A percentile compares a stretch with the other conserved stretches of the same genome.
phyloP scores from a whole-genome alignment of 2,797 vertebrate species.

The Sebastes melanostomus region DNA sequence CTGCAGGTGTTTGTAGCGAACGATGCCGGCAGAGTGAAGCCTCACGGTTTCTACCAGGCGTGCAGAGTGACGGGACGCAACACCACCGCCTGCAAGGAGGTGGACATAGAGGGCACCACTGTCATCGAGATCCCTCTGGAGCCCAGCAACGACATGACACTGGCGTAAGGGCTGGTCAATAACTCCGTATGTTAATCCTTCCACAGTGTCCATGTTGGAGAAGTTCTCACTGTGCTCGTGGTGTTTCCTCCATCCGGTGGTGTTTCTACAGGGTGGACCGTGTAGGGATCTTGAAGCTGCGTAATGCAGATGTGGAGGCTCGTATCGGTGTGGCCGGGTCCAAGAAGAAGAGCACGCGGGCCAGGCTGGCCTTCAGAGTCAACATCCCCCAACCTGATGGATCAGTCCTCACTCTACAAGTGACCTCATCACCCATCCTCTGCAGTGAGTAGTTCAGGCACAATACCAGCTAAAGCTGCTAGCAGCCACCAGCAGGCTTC shows the following conservation, averaged over 20 bases:
- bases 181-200: background rate
- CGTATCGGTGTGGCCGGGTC: conserved; percentile 97
- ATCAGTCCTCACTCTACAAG: conserved; percentile 91
- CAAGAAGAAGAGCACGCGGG: conserved; percentile 99
- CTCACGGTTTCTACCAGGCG: conserved; percentile 98
- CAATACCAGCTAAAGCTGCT: background rate
- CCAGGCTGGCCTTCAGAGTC: conserved; percentile 95
- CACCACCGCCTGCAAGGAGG: conserved; percentile 98
- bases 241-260: background rate
- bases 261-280: conserved; percentile 90
- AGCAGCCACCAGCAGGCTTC: background rate
- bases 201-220: background rate
- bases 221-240: background rate
- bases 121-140: conserved; percentile 98
- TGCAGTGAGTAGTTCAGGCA: conserved; percentile 90
- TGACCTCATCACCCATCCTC: conserved; percentile 93
- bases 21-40: conserved; percentile 95
- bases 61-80: conserved; percentile 97
- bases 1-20: conserved; percentile 98
- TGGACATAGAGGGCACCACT: conserved; percentile 97
- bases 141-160: conserved; percentile 93
- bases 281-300: conserved; percentile 96
- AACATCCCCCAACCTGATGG: conserved; percentile 92
- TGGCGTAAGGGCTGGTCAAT: conserved; percentile 87
- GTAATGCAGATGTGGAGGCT: conserved; percentile 98